Conservation (phyloP, 2,888 invertebrate genomes). For the Leptura quadrifasciata region DNA sequence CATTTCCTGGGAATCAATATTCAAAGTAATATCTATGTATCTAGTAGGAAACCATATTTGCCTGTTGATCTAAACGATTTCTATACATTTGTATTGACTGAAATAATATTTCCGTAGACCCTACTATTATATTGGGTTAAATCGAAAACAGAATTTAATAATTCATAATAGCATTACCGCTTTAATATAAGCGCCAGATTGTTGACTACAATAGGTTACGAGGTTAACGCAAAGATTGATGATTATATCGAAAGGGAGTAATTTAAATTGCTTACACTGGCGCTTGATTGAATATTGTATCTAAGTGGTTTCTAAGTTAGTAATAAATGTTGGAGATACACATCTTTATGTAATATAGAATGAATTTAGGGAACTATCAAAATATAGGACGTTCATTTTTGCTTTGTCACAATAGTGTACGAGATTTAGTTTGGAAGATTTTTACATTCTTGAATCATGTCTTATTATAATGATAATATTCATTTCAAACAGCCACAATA, state of each 20-base stretch:
- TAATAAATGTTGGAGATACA: background rate
- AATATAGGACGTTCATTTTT: too few relatives aligned
- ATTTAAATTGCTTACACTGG: background rate
- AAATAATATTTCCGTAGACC: background rate
- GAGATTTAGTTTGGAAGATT: too few relatives aligned
- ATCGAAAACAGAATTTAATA: conserved; percentile 21
- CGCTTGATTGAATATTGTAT: background rate
- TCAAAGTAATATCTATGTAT: background rate
- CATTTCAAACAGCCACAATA: too few relatives aligned
- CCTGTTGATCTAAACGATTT: background rate
- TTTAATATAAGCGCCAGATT: conserved; percentile 20
- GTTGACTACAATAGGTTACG: conserved; percentile 26
- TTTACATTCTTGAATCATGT: too few relatives aligned
- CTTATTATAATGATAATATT: too few relatives aligned
- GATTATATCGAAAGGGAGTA: conserved; percentile 1
- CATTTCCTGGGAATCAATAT: too few relatives aligned
- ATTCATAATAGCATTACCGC: background rate
- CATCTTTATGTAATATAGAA: background rate
- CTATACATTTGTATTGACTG: background rate
- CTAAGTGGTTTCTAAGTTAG: background rate
- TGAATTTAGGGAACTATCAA: too few relatives aligned
- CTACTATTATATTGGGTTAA: background rate
- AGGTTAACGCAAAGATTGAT: conserved; percentile 22
- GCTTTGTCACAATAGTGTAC: too few relatives aligned
- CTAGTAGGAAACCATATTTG: background rate